Evolutionary conservation across 2,113 vertebrate genomes (phyloP), one percentile per base, ranked within the genome.

Genomic region (Gallinago paraguaiae): DNA sequence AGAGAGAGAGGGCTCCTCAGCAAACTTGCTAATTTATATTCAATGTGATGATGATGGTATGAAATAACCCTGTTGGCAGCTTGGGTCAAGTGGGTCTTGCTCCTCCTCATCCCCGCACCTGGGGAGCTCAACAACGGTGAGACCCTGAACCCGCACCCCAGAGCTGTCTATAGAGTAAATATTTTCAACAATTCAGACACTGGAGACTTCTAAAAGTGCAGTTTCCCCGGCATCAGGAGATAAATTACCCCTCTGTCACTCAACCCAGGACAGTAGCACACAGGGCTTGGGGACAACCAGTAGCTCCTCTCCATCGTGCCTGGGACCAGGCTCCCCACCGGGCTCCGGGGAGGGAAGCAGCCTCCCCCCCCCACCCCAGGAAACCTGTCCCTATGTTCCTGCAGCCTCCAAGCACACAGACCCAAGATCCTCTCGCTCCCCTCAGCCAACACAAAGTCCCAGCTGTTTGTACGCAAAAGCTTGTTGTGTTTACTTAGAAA

Each of bases 291-390:
- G 6, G 56, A 41, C 82, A 53, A 31, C 24, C 17, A 6, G 18
- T 15, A 6, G 37, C 50, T 12, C 41, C 46, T 30, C 18, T 33
- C 43, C 28, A 6, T 0, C 54, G 7, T 1, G 1, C 9, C 61
- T 31, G 18, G 19, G 54, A 22, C n/a, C 74, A 51, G 37, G 22
- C 1, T 5, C 24, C 11, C 16, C 39, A 4, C 25, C 0, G 2
- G 30, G 31, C 7, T 0, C 31, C 3, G 9, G 23, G 68, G 31
- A 20, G 16, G 15, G 35, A 20, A 10, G 27, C 20, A 50, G 18
- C 60, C 23, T 31, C 10, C 0, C 17, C 14, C 12, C 19, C 5
- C 1, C 20, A 10, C 53, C 7, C 6, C 25, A 16, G 12, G 8
- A 72, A 33, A 11, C 13, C 37, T 33, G 30, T 8, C 27, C 19